A percentile compares a stretch with the other conserved stretches of the same genome.
Conservation (phyloP, 1,140 invertebrate genomes). For the Spodoptera frugiperda region DNA sequence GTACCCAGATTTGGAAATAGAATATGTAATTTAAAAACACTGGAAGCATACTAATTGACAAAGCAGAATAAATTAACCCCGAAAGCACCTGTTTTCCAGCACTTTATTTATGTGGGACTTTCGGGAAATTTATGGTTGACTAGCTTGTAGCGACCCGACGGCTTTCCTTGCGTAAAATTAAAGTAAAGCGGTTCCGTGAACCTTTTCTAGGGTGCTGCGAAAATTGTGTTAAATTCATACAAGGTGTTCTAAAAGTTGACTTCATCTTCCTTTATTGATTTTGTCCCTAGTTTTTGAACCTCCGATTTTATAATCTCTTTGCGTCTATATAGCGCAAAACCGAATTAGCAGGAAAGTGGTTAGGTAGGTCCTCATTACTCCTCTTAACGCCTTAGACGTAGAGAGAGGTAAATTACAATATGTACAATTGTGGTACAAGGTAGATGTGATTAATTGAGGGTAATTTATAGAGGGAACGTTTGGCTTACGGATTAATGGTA, state of each 20-base stretch:
- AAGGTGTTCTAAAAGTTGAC: background rate
- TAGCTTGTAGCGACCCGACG: constrained; percentile 16
- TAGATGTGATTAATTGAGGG: constrained; percentile 11
- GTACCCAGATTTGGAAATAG: no score
- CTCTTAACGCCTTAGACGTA: background rate
- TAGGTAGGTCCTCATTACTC: no score
- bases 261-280: background rate
- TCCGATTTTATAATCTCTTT: background rate
- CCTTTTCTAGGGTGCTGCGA: background rate
- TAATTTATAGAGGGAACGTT: constrained; percentile 1
- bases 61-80: constrained; percentile 12
- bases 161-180: constrained; percentile 21
- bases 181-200: constrained; percentile 13
- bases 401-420: background rate
- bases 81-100: constrained; percentile 20
- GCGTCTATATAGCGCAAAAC: no score
- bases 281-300: background rate
- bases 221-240: constrained; percentile 20
- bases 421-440: constrained; percentile 2
- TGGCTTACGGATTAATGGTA: background rate
- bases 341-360: no score
- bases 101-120: constrained; percentile 29
- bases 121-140: constrained; percentile 24
- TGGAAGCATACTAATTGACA: background rate
- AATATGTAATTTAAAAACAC: background rate